Conservation (phyloP, 2,888 invertebrate species). For the Sipha maydis region DNA sequence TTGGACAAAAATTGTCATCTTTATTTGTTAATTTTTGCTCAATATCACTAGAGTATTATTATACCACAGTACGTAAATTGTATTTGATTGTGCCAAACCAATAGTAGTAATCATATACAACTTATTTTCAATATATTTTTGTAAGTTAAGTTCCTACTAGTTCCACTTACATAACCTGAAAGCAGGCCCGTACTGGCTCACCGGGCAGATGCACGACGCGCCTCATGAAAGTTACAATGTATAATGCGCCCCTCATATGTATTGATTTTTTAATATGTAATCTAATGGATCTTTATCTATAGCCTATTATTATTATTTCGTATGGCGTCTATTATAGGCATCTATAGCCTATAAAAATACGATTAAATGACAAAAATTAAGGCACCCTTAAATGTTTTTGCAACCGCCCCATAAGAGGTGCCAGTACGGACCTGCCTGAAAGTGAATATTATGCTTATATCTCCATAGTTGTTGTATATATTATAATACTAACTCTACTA, state of each 20-base stretch:
- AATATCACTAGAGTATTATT: slow-evolving; percentile 38
- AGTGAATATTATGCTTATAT: slow-evolving; percentile 6
- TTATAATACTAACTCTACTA: slow-evolving; percentile 42
- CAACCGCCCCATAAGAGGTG: no score
- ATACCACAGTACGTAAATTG: slow-evolving; percentile 2
- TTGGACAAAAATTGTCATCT: neutral
- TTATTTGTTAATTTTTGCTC: slow-evolving; percentile 41
- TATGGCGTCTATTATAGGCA: neutral
- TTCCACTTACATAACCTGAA: slow-evolving; percentile 29
- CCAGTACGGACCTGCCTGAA: no score
- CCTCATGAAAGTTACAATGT: no score
- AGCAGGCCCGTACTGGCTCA: no score
- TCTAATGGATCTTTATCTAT: no score
- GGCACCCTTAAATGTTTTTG: no score
- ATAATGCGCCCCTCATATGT: no score
- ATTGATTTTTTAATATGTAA: no score
- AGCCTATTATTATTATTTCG: neutral
- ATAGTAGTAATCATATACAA: slow-evolving; percentile 29
- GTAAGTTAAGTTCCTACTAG: slow-evolving; percentile 56
- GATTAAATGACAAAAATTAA: no score
- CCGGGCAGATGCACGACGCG: no score
- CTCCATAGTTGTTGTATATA: neutral
- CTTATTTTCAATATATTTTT: slow-evolving; percentile 35
- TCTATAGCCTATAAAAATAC: no score
- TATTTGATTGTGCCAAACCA: slow-evolving; percentile 57